A percentile compares a stretch with the other conserved stretches of the same genome.
These are phyloP conservation scores for Ciona savignyi DNA, from an alignment of 23 tunicate species.

Conservation along the genomic window DNA sequence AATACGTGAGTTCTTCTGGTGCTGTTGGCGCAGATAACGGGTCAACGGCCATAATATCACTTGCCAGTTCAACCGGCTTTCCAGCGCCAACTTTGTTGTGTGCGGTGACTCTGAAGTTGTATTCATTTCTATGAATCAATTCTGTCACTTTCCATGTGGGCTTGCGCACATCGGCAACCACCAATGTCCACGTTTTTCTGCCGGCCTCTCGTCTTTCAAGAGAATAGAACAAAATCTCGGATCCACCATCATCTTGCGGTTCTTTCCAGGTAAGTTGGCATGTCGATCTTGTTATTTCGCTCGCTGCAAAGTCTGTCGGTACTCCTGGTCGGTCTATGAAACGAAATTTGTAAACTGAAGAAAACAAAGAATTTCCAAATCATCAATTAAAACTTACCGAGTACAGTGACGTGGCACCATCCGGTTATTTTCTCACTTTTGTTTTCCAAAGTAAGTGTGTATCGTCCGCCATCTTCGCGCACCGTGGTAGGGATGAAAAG, in stretches of 20 bases:
- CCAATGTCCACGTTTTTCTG: conserved; percentile 85
- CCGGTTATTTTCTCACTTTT: conserved; percentile 49
- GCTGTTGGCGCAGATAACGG: conserved; percentile 62
- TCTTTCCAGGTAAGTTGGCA: conserved; percentile 44
- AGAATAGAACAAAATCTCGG: conserved; percentile 38
- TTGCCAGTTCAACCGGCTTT: conserved; percentile 35
- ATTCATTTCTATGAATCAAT: conserved; percentile 67
- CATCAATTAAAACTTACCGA: conserved; percentile 56
- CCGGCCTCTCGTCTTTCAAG: conserved; percentile 78
- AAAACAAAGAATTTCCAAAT: too few species aligned
- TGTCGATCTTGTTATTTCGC: conserved; percentile 28
- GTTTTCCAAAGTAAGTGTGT: conserved; percentile 45
- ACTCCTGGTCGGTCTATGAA: conserved; percentile 76
- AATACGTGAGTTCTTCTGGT: conserved; percentile 42
- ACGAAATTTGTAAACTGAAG: too few species aligned
- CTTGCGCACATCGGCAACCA: conserved; percentile 54
- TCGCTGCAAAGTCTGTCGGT: conserved; percentile 47
- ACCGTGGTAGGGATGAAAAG: conserved; percentile 45
- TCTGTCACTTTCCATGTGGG: conserved; percentile 60
- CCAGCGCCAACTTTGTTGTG: conserved; percentile 85
- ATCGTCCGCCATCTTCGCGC: conserved; percentile 80
- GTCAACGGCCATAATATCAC: conserved; percentile 65
- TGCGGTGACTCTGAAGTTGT: conserved; percentile 86
- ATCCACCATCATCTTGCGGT: conserved; percentile 68
- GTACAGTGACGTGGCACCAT: conserved; percentile 70